Percentiles rank a stretch among this genome's conserved stretches.
These are phyloP conservation scores for Psittacula derbiana DNA, from an alignment of 2,797 vertebrate species.

Conservation along the genomic window DNA sequence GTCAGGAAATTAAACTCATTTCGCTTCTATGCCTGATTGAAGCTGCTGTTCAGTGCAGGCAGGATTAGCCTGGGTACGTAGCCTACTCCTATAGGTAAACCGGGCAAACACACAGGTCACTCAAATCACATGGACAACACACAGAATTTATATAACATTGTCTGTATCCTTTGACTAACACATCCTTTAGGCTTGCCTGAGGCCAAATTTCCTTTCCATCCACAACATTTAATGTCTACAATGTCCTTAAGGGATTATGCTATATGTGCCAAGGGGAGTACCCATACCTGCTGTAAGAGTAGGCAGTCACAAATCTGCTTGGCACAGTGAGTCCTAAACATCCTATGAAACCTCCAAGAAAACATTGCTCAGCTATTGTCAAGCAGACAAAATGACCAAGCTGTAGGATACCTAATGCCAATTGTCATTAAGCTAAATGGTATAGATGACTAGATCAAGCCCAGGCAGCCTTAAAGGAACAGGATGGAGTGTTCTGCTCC, in stretches of 20 bases:
- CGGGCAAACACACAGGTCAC: neutral
- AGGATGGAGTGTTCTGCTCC: neutral
- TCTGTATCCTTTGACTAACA: neutral
- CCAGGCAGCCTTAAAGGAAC: neutral
- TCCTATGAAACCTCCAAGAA: neutral
- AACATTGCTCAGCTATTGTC: neutral
- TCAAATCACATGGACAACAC: neutral
- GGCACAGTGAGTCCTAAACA: neutral
- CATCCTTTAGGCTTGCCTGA: neutral
- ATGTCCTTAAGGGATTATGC: neutral
- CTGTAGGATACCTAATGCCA: neutral
- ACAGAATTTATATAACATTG: neutral
- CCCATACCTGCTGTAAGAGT: neutral
- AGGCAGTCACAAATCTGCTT: accelerated
- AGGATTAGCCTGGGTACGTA: neutral
- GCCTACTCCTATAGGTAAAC: neutral
- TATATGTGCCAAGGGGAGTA: neutral
- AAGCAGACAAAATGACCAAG: neutral
- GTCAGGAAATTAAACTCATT: neutral
- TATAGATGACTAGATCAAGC: accelerated
- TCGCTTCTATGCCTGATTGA: neutral
- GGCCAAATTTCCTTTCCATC: neutral
- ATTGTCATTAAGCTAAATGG: neutral
- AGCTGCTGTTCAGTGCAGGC: neutral
- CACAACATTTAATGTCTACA: accelerated